Conservation (phyloP, 1,140 invertebrate genomes). For the Tribolium madens region DNA sequence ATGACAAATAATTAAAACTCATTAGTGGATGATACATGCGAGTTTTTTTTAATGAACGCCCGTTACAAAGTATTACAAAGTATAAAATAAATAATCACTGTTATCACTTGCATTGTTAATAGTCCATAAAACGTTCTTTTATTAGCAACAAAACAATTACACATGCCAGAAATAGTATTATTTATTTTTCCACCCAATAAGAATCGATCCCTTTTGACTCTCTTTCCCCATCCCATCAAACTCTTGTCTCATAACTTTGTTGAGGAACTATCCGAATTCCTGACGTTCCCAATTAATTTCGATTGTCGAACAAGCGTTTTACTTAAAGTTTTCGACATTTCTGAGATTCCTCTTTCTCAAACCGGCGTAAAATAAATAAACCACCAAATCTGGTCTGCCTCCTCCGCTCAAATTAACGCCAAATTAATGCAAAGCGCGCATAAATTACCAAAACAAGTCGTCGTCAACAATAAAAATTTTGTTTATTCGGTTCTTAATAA, state of each 20-base stretch:
- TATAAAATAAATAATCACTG: neutral
- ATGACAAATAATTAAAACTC: too few relatives aligned
- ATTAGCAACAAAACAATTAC: neutral
- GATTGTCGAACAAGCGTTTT: slow-evolving; percentile 10
- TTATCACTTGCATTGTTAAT: neutral
- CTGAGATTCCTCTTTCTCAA: neutral
- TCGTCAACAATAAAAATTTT: slow-evolving; percentile 26
- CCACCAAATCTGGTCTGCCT: neutral
- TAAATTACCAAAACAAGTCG: slow-evolving; percentile 25
- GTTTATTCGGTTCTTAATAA: slow-evolving; percentile 29
- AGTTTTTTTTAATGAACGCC: too few relatives aligned
- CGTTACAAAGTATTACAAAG: neutral
- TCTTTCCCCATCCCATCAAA: neutral
- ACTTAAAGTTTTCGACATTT: slow-evolving; percentile 28
- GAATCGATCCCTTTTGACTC: too few relatives aligned
- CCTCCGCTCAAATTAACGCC: slow-evolving; percentile 16
- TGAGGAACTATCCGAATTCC: slow-evolving; percentile 12
- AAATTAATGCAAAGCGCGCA: slow-evolving; percentile 6
- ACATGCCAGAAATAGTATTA: neutral
- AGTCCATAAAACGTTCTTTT: neutral
- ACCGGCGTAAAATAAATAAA: neutral
- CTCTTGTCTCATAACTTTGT: neutral
- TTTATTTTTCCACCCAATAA: neutral
- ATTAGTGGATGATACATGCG: too few relatives aligned
- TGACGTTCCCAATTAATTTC: slow-evolving; percentile 34